phyloP scores from a whole-genome alignment of 2,888 invertebrate genomes.

The Selenia dentaria region DNA sequence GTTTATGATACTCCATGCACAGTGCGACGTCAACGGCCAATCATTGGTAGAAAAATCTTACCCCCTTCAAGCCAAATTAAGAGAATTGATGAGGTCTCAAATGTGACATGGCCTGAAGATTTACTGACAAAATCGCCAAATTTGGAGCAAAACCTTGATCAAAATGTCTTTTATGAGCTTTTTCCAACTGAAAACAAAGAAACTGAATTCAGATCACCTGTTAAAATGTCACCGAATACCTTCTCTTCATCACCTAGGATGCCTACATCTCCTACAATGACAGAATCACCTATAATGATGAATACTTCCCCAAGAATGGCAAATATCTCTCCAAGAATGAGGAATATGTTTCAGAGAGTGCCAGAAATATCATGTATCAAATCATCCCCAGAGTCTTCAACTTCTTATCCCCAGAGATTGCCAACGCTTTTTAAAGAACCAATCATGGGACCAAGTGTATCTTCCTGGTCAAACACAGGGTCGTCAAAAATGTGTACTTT shows the following conservation, averaged over 20 bases:
- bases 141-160: constrained; percentile 2
- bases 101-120: constrained; percentile 15
- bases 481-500: constrained; percentile 61
- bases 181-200: constrained; percentile 57
- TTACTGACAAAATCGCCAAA: constrained; percentile 43
- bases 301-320: constrained; percentile 24
- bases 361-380: background rate
- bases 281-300: constrained; percentile 21
- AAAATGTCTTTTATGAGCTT: constrained; percentile 49
- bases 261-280: constrained; percentile 11
- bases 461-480: constrained; percentile 21
- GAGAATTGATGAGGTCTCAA: constrained; percentile 27
- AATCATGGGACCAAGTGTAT: constrained; percentile 22
- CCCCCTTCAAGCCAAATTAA: constrained; percentile 33
- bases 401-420: constrained; percentile 16
- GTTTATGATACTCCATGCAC: constrained; percentile 37
- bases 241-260: constrained; percentile 11
- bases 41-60: constrained; percentile 63
- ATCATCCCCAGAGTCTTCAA: constrained; percentile 3
- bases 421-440: constrained; percentile 22
- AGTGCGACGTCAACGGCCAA: constrained; percentile 51
- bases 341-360: background rate
- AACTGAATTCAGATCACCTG: constrained; percentile 45
- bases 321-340: background rate
- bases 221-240: constrained; percentile 27